Evolutionary conservation across 2,797 vertebrate species (phyloP).

Genomic region (Ataeniobius toweri): DNA sequence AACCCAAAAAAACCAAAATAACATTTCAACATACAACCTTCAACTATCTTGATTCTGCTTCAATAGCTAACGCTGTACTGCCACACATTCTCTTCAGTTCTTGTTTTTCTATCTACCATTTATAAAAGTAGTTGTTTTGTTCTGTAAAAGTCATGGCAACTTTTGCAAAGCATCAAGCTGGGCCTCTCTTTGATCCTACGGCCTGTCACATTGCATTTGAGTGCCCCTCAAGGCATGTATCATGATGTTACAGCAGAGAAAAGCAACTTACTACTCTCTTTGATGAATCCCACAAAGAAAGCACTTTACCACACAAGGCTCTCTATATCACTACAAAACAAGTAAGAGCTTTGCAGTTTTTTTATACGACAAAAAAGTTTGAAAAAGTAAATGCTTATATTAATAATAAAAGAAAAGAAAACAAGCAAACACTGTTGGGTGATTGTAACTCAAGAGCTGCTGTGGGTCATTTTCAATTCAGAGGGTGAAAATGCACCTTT

Average conservation of each 20-base stretch:
- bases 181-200: slow-evolving; percentile 60
- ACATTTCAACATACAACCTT: too few relatives aligned
- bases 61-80: too few relatives aligned
- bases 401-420: too few relatives aligned
- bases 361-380: neutral
- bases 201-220: slow-evolving; percentile 60
- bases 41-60: neutral
- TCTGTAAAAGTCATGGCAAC: slow-evolving; percentile 16
- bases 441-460: too few relatives aligned
- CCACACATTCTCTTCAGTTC: neutral
- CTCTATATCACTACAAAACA: slow-evolving; percentile 15
- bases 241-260: slow-evolving; percentile 55
- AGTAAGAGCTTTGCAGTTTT: slow-evolving; percentile 2
- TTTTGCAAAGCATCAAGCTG: slow-evolving; percentile 35
- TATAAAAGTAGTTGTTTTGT: slow-evolving; percentile 18
- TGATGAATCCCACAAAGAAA: slow-evolving; percentile 65
- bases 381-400: slow-evolving; percentile 1
- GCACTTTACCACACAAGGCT: slow-evolving; percentile 31
- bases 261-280: slow-evolving; percentile 57
- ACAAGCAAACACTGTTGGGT: too few relatives aligned
- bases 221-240: slow-evolving; percentile 65
- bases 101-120: slow-evolving; percentile 2
- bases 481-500: too few relatives aligned
- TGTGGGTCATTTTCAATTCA: too few relatives aligned
- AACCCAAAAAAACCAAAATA: too few relatives aligned